Evolutionary conservation across 2,797 vertebrate genomes (phyloP).

Genomic region (Lophius americanus): DNA sequence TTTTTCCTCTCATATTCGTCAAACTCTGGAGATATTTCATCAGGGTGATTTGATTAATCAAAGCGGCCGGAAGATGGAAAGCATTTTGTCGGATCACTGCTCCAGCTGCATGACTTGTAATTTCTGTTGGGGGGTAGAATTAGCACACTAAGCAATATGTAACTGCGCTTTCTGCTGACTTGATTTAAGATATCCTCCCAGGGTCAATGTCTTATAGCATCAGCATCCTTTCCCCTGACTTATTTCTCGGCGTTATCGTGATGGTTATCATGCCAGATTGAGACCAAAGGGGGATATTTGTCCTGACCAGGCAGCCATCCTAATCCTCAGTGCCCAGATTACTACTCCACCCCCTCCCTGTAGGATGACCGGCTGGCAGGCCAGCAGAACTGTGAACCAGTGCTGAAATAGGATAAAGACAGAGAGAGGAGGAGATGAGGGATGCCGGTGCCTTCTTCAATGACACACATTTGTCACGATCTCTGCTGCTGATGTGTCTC

Average conservation of each 20-base stretch:
- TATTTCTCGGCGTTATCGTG: slow-evolving; percentile 20
- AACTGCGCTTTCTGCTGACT: slow-evolving; percentile 28
- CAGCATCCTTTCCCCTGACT: slow-evolving; percentile 23
- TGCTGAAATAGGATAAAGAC: slow-evolving; percentile 35
- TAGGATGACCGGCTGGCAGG: slow-evolving; percentile 43
- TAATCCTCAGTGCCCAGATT: slow-evolving; percentile 75
- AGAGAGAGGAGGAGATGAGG: slow-evolving; percentile 9
- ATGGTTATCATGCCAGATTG: slow-evolving; percentile 68
- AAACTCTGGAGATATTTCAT: slow-evolving; percentile 6
- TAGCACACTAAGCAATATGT: slow-evolving; percentile 16
- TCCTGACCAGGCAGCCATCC: slow-evolving; percentile 57
- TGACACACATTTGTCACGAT: slow-evolving; percentile 13
- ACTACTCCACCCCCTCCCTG: slow-evolving; percentile 47
- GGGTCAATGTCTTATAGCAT: slow-evolving; percentile 34
- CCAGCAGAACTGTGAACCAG: slow-evolving; percentile 26
- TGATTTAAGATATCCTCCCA: slow-evolving; percentile 37
- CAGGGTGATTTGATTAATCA: slow-evolving; percentile 20
- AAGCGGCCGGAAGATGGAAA: slow-evolving; percentile 12
- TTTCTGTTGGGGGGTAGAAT: slow-evolving; percentile 15
- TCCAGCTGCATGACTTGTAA: slow-evolving; percentile 36
- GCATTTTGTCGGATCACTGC: slow-evolving; percentile 17
- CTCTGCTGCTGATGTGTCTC: slow-evolving; percentile 1
- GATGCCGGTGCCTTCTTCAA: slow-evolving; percentile 7
- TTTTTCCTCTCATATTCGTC: slow-evolving; percentile 11
- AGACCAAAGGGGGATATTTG: slow-evolving; percentile 65